Conservation (phyloP, 2,797 vertebrate species). For the Acipenser ruthenus region DNA sequence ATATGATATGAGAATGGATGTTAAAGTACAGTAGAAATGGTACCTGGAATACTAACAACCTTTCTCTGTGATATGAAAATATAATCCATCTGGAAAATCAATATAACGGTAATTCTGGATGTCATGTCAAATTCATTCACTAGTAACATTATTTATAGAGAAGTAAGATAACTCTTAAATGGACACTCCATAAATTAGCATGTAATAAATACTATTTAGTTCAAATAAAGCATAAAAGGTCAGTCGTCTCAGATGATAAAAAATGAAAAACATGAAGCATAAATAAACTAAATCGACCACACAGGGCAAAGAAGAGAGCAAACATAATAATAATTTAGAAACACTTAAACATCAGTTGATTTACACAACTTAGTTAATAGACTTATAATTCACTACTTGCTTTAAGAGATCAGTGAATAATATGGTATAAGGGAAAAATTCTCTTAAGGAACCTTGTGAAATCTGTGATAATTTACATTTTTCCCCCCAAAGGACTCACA, state of each 20-base stretch:
- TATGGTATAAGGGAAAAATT: no score
- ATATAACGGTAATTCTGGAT: background rate
- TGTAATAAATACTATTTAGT: background rate
- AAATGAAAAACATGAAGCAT: background rate
- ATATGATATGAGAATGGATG: background rate
- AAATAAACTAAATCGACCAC: background rate
- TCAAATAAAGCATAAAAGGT: background rate
- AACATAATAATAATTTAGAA: background rate
- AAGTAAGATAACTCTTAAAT: background rate
- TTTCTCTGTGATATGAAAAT: conserved; percentile 1
- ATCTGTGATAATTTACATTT: no score
- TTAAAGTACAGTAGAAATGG: background rate
- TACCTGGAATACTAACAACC: background rate
- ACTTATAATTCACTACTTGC: no score
- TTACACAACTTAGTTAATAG: no score
- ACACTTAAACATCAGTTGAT: background rate
- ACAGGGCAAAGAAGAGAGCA: background rate
- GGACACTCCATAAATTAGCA: background rate
- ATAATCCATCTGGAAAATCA: background rate
- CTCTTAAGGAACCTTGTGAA: no score
- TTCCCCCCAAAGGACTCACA: no score
- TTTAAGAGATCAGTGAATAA: no score
- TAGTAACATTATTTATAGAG: background rate
- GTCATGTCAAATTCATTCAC: background rate
- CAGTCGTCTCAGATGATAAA: background rate